phyloP scores from a whole-genome alignment of 2,797 vertebrate genomes.

The Antennarius maculatus region DNA sequence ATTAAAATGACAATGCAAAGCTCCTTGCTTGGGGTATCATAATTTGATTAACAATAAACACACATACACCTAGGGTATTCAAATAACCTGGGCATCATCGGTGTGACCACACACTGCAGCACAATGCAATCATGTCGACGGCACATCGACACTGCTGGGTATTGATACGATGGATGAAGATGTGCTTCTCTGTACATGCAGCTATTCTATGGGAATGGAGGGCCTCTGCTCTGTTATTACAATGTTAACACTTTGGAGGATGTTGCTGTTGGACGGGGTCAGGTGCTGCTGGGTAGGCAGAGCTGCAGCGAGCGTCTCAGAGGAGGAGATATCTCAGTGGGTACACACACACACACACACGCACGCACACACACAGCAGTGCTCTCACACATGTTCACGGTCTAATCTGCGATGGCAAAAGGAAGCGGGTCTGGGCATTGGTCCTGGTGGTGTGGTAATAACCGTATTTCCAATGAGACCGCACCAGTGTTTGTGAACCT shows the following conservation, averaged over 20 bases:
- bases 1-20: conserved; percentile 56
- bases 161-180: conserved; percentile 59
- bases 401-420: conserved; percentile 78
- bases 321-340: conserved; percentile 69
- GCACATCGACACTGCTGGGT: conserved; percentile 34
- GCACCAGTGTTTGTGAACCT: conserved; percentile 27
- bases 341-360: conserved; percentile 41
- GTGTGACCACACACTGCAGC: conserved; percentile 31
- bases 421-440: conserved; percentile 70
- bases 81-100: conserved; percentile 48
- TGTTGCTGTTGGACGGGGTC: conserved; percentile 58
- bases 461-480: conserved; percentile 69
- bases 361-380: conserved; percentile 1
- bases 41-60: conserved; percentile 65
- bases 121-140: conserved; percentile 49
- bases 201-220: conserved; percentile 51
- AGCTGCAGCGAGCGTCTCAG: conserved; percentile 30
- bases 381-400: conserved; percentile 57
- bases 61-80: conserved; percentile 46
- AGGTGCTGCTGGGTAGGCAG: conserved; percentile 55
- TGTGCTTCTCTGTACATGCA: conserved; percentile 17
- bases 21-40: conserved; percentile 39
- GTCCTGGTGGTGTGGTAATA: conserved; percentile 72
- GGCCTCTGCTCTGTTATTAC: conserved; percentile 39
- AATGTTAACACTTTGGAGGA: conserved; percentile 53